Evolutionary conservation across 1,140 invertebrate genomes (phyloP), one percentile per base, ranked within the genome.

Genomic region (Drosophila busckii): DNA sequence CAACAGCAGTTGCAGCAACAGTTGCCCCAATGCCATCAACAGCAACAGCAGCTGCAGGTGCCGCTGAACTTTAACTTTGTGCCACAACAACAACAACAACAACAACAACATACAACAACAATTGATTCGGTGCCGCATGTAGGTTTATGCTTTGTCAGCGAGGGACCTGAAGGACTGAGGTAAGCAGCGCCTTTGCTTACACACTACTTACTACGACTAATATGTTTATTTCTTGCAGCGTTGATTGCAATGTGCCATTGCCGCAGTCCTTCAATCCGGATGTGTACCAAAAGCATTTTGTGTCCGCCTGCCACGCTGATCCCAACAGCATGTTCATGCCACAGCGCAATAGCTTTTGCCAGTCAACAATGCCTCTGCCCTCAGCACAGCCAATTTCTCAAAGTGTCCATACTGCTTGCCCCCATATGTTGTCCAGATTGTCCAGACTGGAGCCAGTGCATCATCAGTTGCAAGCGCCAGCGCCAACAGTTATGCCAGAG

Each of bases 161-260:
- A 75, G 16, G 23, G 49, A 5, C 70, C 70, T 2, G 70, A 76
- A 19, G 70, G 70, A n/a, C 29, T 76, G 0, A 76, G 70, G 70
- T 76, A 54, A 5, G 16, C 4, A n/a, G 1, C 2, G 42, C 1
- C 15, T 25, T 3, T 13, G 28, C 10, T 6, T 12, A 19, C 4
- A 1, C 15, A 19, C 3, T 13, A 34, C 10, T 6, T 12, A 19
- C 4, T 29, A 2, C 16, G n/a, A 7, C 12, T 13, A 4, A 1
- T 16, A 4, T 4, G 16, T 12, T 9, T n/a, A 7, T 10, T 46
- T 32, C n/a, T 29, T 42, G 0, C 8, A 76, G 70, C 38, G 58
- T 76, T 40, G 70, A 76, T 8, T 76, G 70, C 37, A 70, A 65
- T 35, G 70, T 76, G 3, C 70, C 70, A 3, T 17, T 76, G 13